Base-by-base conservation (phyloP, 2,888 invertebrate species). In the Melieria crassipennis region DNA sequence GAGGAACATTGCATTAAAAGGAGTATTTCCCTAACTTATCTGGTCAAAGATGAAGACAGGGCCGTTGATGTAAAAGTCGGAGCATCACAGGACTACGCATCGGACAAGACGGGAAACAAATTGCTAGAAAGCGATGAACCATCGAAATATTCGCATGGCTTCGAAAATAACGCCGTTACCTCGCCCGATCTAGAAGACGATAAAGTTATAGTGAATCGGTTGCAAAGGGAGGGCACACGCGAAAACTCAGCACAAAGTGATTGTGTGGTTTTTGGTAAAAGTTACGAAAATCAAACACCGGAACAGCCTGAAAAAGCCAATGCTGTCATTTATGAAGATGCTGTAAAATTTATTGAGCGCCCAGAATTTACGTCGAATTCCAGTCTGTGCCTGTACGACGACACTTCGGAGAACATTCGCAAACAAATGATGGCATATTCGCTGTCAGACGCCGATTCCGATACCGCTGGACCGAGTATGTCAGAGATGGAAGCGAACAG, bases 371-470 rank as follows among this genome's bases (percentile, higher is more conserved):
- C 46, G 56, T 76, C 67, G 52, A 80, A 81, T 62, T 80, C 80
- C 57, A 81, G 76, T n/a, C 61, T 75, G 7, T 52, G 65, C 58
- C 71, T 83, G 60, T 82, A 85, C 13, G 81, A 83, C 47, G 81
- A 80, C 57, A 81, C 80, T 0, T 77, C 83, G 0, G 83, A 82
- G 62, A 81, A 82, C 47, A 85, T 85, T 30, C 81, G 83, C 1
- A 78, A 81, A 45, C 84, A 86, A 76, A 83, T 86, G 69, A 79
- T 85, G 79, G 84, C 85, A 0, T 85, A 80, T 64, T 85, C 86
- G 0, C 52, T 86, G 6, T 86, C 86, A 0, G 85, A 85, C 73
- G 78, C 84, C 0, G 85, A 86, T 71, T 86, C 86, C 0, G 85
- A 86, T 68, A 82, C 79, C 71, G 82, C 76, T 67, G 84, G 84